These are phyloP conservation scores for Caenorhabditis uteleia DNA, from an alignment of 2,888 invertebrate genomes.

Conservation along the genomic window DNA sequence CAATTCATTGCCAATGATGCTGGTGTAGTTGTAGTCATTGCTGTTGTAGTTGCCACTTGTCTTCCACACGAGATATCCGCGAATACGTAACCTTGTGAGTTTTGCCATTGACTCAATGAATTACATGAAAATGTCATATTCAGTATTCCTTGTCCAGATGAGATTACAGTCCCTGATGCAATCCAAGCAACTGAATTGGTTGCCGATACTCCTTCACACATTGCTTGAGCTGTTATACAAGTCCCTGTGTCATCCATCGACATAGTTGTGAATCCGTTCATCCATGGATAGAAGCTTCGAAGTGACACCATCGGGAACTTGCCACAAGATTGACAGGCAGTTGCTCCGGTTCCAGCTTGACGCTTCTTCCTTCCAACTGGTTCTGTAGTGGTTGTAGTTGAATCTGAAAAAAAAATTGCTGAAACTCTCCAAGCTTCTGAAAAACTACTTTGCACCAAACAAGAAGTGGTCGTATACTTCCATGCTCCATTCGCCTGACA, in stretches of 20 bases:
- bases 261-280: conserved; percentile 28
- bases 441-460: conserved; percentile 18
- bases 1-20: conserved; percentile 22
- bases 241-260: conserved; percentile 11
- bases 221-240: conserved; percentile 23
- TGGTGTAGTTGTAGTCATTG: conserved; percentile 24
- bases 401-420: neutral
- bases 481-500: conserved; percentile 10
- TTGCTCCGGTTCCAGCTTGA: conserved; percentile 29
- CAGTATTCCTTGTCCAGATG: conserved; percentile 9
- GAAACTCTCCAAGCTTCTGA: conserved; percentile 1
- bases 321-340: conserved; percentile 26
- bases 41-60: conserved; percentile 17
- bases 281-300: conserved; percentile 22
- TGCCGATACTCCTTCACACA: conserved; percentile 18
- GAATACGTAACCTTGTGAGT: conserved; percentile 15
- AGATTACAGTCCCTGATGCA: conserved; percentile 16
- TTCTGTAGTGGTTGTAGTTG: conserved; percentile 3
- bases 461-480: conserved; percentile 19
- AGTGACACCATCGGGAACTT: conserved; percentile 23
- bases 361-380: conserved; percentile 14
- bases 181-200: conserved; percentile 21
- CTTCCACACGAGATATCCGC: conserved; percentile 25
- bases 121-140: conserved; percentile 36
- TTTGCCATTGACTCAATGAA: conserved; percentile 25